These are phyloP conservation scores for Delia radicum DNA, from an alignment of 1,140 invertebrate genomes.

Conservation along the genomic window DNA sequence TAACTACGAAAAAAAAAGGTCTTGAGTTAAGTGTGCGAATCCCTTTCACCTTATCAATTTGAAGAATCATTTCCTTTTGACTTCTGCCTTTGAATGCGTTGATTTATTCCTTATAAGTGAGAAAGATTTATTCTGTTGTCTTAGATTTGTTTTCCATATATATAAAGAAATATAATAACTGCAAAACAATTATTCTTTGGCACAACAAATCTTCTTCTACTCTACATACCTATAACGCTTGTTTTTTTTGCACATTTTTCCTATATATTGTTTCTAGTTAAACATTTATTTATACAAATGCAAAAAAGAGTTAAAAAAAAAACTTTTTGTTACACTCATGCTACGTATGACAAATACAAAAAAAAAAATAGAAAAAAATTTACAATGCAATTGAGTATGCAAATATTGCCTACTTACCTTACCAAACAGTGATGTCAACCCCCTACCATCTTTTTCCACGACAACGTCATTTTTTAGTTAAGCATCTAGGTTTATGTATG, in stretches of 20 bases:
- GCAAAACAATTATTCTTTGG: slow-evolving; percentile 14
- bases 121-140: background rate
- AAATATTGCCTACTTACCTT: slow-evolving; percentile 19
- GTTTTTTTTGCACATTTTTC: background rate
- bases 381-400: slow-evolving; percentile 21
- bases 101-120: slow-evolving; percentile 13
- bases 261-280: background rate
- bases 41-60: no score
- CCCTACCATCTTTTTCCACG: background rate
- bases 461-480: background rate
- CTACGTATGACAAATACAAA: background rate
- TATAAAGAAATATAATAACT: slow-evolving; percentile 1
- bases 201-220: background rate
- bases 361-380: background rate
- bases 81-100: background rate
- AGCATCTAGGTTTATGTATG: background rate
- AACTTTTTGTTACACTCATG: no score
- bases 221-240: no score
- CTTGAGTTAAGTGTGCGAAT: no score
- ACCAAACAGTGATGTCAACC: background rate
- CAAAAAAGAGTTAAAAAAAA: no score
- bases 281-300: slow-evolving; percentile 2
- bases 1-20: no score
- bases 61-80: no score
- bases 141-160: background rate